These are phyloP conservation scores for Ataeniobius toweri DNA, from an alignment of 2,797 vertebrate genomes.

Conservation along the genomic window DNA sequence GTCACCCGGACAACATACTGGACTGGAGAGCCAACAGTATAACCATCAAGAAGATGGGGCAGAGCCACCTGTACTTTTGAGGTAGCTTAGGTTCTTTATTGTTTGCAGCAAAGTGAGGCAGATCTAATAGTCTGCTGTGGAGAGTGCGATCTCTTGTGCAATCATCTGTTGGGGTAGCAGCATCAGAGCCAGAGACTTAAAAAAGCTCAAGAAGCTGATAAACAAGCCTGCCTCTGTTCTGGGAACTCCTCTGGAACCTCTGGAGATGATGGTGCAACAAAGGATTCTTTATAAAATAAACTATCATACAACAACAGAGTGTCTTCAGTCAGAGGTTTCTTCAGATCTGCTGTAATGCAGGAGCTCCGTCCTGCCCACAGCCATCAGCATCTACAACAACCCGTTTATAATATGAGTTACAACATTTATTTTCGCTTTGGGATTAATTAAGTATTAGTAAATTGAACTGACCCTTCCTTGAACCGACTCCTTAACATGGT, in stretches of 20 bases:
- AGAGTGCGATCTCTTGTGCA: no score
- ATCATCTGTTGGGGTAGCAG: neutral
- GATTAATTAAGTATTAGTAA: neutral
- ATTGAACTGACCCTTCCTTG: no score
- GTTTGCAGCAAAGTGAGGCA: no score
- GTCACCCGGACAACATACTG: no score
- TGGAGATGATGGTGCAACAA: neutral
- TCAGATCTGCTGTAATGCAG: neutral
- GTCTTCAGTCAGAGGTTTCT: neutral
- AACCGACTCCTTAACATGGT: no score
- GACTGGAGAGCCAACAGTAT: no score
- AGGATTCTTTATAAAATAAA: neutral
- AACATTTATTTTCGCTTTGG: neutral
- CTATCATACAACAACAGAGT: neutral
- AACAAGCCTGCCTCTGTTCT: no score
- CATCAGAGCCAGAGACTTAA: neutral
- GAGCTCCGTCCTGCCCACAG: neutral
- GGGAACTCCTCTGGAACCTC: neutral
- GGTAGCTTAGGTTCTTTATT: no score
- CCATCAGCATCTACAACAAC: neutral
- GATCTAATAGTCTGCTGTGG: no score
- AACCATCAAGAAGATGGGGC: no score
- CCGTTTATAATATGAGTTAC: neutral
- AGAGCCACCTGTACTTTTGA: no score
- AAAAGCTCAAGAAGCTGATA: neutral